phyloP scores from a whole-genome alignment of 2,888 invertebrate genomes.

The Chymomyza procnemis region DNA sequence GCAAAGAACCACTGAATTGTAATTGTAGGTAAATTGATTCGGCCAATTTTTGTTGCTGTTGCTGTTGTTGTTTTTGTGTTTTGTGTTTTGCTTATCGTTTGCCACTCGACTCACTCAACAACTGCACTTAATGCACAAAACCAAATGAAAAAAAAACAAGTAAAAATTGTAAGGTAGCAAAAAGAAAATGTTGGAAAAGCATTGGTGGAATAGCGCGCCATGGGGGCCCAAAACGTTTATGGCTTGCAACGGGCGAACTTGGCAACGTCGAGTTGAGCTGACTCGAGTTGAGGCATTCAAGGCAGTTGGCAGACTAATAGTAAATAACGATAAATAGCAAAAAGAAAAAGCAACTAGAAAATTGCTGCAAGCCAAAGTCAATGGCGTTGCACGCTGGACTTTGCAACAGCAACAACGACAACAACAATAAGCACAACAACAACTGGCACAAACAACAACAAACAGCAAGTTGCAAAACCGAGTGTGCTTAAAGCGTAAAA shows the following conservation, averaged over 20 bases:
- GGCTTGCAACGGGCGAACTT: neutral
- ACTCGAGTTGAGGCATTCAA: neutral
- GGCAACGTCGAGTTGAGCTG: neutral
- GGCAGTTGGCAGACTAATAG: constrained; percentile 44
- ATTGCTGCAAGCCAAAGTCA: constrained; percentile 68
- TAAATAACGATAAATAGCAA: constrained; percentile 67
- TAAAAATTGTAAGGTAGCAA: neutral
- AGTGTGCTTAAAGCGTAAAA: constrained; percentile 69
- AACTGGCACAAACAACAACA: constrained; percentile 42
- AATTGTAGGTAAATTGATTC: constrained; percentile 51
- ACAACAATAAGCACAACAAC: constrained; percentile 31
- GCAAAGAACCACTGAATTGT: constrained; percentile 31
- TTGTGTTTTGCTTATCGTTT: constrained; percentile 2
- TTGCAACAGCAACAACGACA: constrained; percentile 41
- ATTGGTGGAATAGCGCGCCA: neutral
- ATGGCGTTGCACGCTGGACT: constrained; percentile 41
- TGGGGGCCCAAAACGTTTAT: constrained; percentile 3
- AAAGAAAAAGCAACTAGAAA: constrained; percentile 56
- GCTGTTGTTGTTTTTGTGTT: neutral
- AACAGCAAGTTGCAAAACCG: constrained; percentile 19
- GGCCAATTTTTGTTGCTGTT: neutral
- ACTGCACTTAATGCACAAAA: neutral
- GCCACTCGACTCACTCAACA: neutral
- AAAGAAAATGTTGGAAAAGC: neutral
- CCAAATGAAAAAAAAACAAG: neutral